Percentiles rank a stretch among this genome's conserved stretches.
Evolutionary conservation across 2,797 vertebrate genomes (phyloP).

Genomic region (Malurus splendens): DNA sequence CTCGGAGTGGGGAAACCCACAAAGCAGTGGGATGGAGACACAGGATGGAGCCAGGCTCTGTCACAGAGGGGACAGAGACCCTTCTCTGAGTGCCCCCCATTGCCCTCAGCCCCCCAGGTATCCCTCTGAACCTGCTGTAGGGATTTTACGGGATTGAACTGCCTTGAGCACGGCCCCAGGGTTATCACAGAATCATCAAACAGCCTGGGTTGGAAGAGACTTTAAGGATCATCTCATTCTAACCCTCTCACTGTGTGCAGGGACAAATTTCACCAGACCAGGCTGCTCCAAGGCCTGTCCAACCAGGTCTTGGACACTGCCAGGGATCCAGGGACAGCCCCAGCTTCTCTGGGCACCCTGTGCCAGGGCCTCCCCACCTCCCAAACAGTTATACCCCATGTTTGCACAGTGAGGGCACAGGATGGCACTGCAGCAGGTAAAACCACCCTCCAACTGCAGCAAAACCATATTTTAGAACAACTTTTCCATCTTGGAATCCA

Average conservation of each 20-base stretch:
- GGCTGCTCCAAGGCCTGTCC: rapidly evolving
- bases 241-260: neutral
- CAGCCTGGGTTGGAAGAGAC: neutral
- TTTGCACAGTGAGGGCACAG: neutral
- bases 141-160: rapidly evolving
- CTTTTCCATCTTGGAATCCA: neutral
- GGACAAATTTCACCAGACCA: rapidly evolving
- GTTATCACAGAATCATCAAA: neutral
- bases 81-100: neutral
- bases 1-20: neutral
- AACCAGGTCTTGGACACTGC: rapidly evolving
- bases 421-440: neutral
- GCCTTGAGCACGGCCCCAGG: rapidly evolving
- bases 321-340: neutral
- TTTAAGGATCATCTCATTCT: neutral
- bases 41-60: neutral
- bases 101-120: neutral
- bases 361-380: neutral
- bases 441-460: neutral
- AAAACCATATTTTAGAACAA: neutral
- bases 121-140: neutral
- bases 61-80: neutral
- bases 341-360: neutral
- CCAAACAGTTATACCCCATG: neutral
- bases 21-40: neutral